Conservation (phyloP, 2,113 vertebrate species). For the Geococcyx californianus region DNA sequence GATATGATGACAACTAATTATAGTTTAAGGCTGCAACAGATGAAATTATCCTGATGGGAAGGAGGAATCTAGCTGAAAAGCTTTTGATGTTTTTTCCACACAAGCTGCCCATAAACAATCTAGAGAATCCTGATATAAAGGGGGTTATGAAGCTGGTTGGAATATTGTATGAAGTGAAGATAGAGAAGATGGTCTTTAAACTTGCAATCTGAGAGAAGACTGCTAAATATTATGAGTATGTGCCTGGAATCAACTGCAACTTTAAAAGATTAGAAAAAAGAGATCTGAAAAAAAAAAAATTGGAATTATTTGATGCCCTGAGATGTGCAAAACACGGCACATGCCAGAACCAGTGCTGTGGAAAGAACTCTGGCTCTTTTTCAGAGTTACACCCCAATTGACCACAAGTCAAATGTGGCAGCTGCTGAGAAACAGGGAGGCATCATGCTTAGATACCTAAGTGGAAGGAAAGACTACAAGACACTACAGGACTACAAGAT, state of each 20-base stretch:
- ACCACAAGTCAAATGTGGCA: accelerated
- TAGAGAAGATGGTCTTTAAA: background rate
- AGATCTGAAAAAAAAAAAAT: background rate
- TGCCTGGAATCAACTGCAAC: background rate
- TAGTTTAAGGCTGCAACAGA: background rate
- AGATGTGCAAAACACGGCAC: background rate
- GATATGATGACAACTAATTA: background rate
- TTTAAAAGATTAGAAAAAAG: background rate
- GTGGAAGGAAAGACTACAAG: background rate
- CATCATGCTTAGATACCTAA: background rate
- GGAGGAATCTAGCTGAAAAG: background rate
- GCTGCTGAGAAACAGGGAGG: background rate
- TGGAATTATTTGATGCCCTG: background rate
- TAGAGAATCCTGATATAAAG: background rate
- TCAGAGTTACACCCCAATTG: background rate
- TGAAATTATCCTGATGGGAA: background rate
- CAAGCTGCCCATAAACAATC: background rate
- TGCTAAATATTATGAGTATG: background rate
- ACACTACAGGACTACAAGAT: background rate
- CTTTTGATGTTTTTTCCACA: background rate
- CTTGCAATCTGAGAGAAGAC: background rate
- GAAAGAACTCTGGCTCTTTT: background rate
- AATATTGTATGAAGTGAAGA: background rate
- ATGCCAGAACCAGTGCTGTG: background rate
- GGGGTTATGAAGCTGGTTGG: background rate